A percentile compares a stretch with the other conserved stretches of the same genome.
phyloP scores from a whole-genome alignment of 1,140 invertebrate genomes.

The Psix sp. region DNA sequence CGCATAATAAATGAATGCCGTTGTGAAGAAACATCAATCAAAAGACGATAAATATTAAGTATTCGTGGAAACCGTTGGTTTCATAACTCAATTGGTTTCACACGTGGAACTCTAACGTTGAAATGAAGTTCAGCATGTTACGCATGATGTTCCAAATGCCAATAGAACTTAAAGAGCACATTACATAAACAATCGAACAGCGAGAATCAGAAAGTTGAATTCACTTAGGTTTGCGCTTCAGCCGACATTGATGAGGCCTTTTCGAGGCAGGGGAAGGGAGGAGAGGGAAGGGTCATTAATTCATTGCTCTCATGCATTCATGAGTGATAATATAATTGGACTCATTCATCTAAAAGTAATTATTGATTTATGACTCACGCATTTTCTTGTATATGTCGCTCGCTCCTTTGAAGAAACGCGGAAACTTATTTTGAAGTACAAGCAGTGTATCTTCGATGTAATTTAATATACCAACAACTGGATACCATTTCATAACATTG shows the following conservation, averaged over 20 bases:
- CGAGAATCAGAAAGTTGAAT: slow-evolving; percentile 2
- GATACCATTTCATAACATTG: slow-evolving; percentile 82
- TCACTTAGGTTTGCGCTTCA: background rate
- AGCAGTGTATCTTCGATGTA: slow-evolving; percentile 80
- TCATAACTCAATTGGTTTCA: no score
- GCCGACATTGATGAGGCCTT: no score
- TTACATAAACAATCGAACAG: slow-evolving; percentile 46
- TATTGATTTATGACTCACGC: slow-evolving; percentile 73
- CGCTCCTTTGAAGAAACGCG: slow-evolving; percentile 80
- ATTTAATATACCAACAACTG: slow-evolving; percentile 82
- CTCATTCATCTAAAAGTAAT: slow-evolving; percentile 18
- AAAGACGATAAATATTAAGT: no score
- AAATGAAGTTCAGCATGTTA: slow-evolving; percentile 10
- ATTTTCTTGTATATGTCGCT: slow-evolving; percentile 77
- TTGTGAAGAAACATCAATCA: no score
- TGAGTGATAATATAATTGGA: slow-evolving; percentile 28
- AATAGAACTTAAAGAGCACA: slow-evolving; percentile 38
- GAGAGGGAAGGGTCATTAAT: no score
- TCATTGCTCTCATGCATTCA: no score
- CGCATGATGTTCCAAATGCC: slow-evolving; percentile 31
- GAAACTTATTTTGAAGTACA: slow-evolving; percentile 79
- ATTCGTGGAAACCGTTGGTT: no score
- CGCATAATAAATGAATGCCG: no score
- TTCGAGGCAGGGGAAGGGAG: no score
- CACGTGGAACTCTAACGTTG: background rate